Evolutionary conservation across 2,113 vertebrate species (phyloP).

Genomic region (Promerops cafer): DNA sequence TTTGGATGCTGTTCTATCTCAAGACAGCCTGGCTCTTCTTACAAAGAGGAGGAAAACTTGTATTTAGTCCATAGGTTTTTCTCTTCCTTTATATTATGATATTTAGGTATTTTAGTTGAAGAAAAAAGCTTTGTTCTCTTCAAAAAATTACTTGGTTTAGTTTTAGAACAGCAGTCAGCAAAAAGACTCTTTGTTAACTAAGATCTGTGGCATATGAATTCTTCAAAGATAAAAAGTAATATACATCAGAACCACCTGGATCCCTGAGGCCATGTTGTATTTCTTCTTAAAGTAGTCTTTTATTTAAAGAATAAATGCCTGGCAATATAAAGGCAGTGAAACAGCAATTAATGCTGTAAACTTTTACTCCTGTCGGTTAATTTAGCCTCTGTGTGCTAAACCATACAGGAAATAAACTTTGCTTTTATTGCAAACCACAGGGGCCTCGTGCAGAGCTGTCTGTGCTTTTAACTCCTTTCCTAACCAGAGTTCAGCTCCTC

Average conservation of each 20-base stretch:
- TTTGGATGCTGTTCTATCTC: background rate
- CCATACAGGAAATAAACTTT: background rate
- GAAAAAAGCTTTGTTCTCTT: background rate
- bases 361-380: background rate
- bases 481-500: background rate
- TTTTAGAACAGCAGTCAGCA: background rate
- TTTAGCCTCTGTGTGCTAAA: background rate
- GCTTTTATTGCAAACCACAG: background rate
- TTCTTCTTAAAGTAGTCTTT: background rate
- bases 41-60: background rate
- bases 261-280: background rate
- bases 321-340: background rate
- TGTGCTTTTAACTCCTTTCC: background rate
- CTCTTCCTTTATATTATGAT: background rate
- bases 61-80: background rate
- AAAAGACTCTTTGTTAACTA: background rate
- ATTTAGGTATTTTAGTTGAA: background rate
- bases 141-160: background rate
- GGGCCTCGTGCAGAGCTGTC: background rate
- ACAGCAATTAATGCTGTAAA: constrained; percentile 11
- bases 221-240: background rate
- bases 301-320: background rate
- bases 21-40: background rate
- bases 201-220: background rate
- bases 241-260: background rate